These are phyloP conservation scores for Dallia pectoralis DNA, from an alignment of 2,797 vertebrate species.

Conservation along the genomic window DNA sequence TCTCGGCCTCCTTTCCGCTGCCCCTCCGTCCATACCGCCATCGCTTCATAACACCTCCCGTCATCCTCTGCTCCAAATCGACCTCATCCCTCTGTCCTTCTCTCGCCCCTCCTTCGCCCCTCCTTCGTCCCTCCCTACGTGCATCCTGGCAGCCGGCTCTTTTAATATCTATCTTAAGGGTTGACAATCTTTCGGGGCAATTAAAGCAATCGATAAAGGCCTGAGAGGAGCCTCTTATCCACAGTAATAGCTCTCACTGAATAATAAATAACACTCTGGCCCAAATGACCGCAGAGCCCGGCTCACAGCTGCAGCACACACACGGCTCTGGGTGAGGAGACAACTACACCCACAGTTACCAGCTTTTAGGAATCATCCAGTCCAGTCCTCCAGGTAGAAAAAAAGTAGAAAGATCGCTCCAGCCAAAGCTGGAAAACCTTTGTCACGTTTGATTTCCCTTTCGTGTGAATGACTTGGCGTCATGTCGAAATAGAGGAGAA, in stretches of 20 bases:
- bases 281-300: slow-evolving; percentile 44
- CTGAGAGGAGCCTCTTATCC: slow-evolving; percentile 75
- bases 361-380: slow-evolving; percentile 7
- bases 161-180: slow-evolving; percentile 81
- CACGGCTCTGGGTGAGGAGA: neutral
- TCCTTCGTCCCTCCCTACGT: slow-evolving; percentile 57
- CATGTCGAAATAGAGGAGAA: neutral
- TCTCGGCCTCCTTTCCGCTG: slow-evolving; percentile 55
- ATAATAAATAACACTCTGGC: slow-evolving; percentile 74
- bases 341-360: slow-evolving; percentile 8
- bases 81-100: neutral
- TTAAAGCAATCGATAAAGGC: slow-evolving; percentile 78
- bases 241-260: slow-evolving; percentile 80
- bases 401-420: neutral
- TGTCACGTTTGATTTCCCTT: neutral
- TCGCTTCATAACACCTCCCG: too few species aligned
- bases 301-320: neutral
- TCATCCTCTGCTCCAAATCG: neutral
- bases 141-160: slow-evolving; percentile 57
- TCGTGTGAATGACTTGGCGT: neutral
- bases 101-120: too few species aligned
- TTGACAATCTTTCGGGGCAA: slow-evolving; percentile 80
- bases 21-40: slow-evolving; percentile 42
- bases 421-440: neutral
- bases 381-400: neutral